Percentiles rank a stretch among this genome's conserved stretches.
phyloP scores from a whole-genome alignment of 2,888 invertebrate species.

The Autographa pulchrina region DNA sequence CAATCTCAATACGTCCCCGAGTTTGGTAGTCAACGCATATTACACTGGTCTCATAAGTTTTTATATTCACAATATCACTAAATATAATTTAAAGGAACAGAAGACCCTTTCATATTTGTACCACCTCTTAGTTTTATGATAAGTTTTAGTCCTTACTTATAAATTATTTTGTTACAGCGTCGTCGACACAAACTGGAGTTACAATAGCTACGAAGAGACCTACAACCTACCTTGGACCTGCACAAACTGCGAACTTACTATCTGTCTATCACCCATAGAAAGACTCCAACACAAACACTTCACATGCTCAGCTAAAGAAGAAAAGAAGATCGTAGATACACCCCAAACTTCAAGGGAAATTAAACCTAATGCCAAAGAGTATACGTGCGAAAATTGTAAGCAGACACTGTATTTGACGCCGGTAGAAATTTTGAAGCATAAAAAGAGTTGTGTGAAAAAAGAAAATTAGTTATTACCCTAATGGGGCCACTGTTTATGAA shows the following conservation, averaged over 20 bases:
- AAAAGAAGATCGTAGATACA: slow-evolving; percentile 71
- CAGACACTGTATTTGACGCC: slow-evolving; percentile 92
- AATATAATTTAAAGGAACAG: too few species aligned
- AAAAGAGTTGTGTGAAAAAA: slow-evolving; percentile 88
- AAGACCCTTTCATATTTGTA: too few species aligned
- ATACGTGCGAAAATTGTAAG: slow-evolving; percentile 93
- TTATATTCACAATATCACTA: too few species aligned
- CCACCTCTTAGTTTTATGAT: too few species aligned
- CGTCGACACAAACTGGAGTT: slow-evolving; percentile 92
- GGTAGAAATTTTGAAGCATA: slow-evolving; percentile 96
- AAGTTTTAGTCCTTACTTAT: not conserved
- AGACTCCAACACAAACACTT: slow-evolving; percentile 92
- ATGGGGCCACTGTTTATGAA: too few species aligned
- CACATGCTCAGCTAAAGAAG: slow-evolving; percentile 77
- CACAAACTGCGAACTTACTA: slow-evolving; percentile 90
- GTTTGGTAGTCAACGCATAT: too few species aligned
- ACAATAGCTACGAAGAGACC: slow-evolving; percentile 90
- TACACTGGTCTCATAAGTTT: too few species aligned
- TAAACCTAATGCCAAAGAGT: slow-evolving; percentile 90
- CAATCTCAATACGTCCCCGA: too few species aligned
- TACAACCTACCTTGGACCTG: slow-evolving; percentile 92
- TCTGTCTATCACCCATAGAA: slow-evolving; percentile 91
- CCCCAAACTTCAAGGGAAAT: slow-evolving; percentile 69
- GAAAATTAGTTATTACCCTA: too few species aligned
- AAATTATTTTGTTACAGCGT: slow-evolving; percentile 82